A percentile compares a stretch with the other conserved stretches of the same genome.
Conservation (phyloP, 2,888 invertebrate species). For the Antitype chi region DNA sequence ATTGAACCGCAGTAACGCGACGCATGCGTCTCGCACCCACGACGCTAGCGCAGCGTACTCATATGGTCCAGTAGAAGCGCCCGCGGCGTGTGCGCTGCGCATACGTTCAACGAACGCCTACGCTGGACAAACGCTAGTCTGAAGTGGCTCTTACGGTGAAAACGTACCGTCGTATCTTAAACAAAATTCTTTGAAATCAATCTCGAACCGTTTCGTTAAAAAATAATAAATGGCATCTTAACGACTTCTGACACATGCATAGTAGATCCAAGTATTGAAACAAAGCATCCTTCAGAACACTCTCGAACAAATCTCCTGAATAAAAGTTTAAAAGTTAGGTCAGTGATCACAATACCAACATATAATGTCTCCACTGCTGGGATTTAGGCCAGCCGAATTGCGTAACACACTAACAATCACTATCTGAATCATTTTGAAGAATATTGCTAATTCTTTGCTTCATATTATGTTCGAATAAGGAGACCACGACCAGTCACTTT, state of each 20-base stretch:
- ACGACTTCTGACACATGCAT: conserved; percentile 11
- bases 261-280: conserved; percentile 23
- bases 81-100: no score
- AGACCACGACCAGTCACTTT: no score
- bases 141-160: background rate
- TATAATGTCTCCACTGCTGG: background rate
- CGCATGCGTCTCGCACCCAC: no score
- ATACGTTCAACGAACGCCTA: no score
- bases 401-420: background rate
- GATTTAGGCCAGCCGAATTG: background rate
- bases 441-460: no score
- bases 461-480: no score
- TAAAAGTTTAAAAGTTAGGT: conserved; percentile 16
- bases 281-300: conserved; percentile 25
- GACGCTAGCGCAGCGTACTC: no score
- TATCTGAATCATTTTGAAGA: no score
- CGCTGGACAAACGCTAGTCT: no score
- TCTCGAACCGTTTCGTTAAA: conserved; percentile 3
- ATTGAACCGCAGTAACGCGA: no score
- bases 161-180: conserved; percentile 12
- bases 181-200: conserved; percentile 2
- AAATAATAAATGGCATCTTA: conserved; percentile 40
- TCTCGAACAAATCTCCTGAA: conserved; percentile 17
- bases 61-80: no score
- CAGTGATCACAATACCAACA: conserved; percentile 10